These are phyloP conservation scores for Dendropsophus ebraccatus DNA, from an alignment of 2,113 vertebrate species.

Conservation along the genomic window DNA sequence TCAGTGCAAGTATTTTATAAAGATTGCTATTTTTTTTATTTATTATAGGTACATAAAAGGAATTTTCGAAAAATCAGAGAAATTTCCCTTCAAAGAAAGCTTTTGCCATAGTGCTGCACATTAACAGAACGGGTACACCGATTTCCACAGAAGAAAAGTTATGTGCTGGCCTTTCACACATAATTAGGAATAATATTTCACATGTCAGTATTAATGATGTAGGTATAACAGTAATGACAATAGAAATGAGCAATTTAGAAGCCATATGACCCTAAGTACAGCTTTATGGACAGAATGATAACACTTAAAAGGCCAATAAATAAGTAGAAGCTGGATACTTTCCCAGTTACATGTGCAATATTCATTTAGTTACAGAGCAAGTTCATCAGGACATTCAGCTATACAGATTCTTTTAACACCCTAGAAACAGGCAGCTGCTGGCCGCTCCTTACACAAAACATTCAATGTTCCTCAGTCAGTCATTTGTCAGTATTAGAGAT, in stretches of 20 bases:
- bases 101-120: not conserved
- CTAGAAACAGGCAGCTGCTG: not conserved
- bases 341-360: constrained; percentile 43
- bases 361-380: not conserved
- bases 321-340: constrained; percentile 26
- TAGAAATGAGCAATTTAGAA: constrained; percentile 42
- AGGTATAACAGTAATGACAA: constrained; percentile 34
- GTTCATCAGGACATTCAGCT: not conserved
- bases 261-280: constrained; percentile 1
- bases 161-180: constrained; percentile 32
- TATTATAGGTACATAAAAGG: not conserved
- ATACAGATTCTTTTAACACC: constrained; percentile 15
- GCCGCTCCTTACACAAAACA: not conserved
- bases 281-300: constrained; percentile 23
- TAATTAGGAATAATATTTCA: constrained; percentile 27
- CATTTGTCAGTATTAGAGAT: not conserved
- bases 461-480: not conserved
- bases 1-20: not conserved
- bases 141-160: constrained; percentile 3
- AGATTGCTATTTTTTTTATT: not conserved
- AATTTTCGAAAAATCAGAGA: not conserved
- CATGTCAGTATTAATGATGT: constrained; percentile 26
- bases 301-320: constrained; percentile 43
- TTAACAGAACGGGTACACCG: not conserved
- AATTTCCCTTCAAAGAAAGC: not conserved